Base-by-base conservation (phyloP, 2,888 invertebrate species). In the Nomada flava region DNA sequence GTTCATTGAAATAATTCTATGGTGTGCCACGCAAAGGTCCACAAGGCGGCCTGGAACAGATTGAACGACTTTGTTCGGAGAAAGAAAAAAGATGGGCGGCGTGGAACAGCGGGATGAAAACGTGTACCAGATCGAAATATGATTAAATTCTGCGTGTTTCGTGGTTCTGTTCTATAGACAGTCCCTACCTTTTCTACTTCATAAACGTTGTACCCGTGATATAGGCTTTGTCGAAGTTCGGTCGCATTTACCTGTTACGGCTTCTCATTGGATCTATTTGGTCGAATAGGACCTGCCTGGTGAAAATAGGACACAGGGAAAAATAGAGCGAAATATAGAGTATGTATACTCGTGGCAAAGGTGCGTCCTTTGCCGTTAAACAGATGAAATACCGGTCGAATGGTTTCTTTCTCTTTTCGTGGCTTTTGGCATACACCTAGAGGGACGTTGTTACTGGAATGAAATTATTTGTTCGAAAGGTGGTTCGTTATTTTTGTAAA, bases 1-100 rank as follows among this genome's bases (percentile, higher is more conserved):
- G 86, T 89, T 88, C 90, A 90, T 91, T 91, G 90, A 91, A 92
- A 90, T 89, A 86, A 90, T 91, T 92, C 91, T 89, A 90, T 89
- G 87, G 85, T 79, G 42, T 50, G 67, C 53, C 82, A 42, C 23
- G 59, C 53, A 69, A 70, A 65, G 44, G 18, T 60, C 3, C 50
- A 42, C 11, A 55, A 47, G 23, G 10, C 29, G 26, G 23, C 9
- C 42, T 55, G 1, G 73, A 50, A 23, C 42, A 52, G 44, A 79
- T 79, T 63, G 55, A 55, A 63, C 62, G 67, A 62, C 60, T 75
- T 75, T 60, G 65, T 68, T 23, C 47, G 50, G 36, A 2, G 36
- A 44, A 63, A 47, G 75, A 72, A 67, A 50, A 57, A 13, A 11
- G 15, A 55, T 9, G n/a, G 29, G 42, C 5, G 42, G 52, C 23